Conservation (phyloP, 2,113 vertebrate species). For the Onychorhynchus coronatus region DNA sequence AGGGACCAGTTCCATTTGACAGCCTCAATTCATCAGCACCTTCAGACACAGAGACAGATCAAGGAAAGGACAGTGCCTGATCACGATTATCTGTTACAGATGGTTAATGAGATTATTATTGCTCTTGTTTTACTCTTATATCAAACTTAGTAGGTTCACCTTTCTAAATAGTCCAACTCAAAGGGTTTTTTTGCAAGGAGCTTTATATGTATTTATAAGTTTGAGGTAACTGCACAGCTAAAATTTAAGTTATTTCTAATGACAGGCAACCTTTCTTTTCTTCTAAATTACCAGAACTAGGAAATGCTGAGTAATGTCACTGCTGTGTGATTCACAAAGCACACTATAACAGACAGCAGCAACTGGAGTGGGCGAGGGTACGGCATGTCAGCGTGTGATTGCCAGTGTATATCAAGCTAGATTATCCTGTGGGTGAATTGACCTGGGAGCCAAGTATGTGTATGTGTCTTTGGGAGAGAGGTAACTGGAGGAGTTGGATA, state of each 20-base stretch:
- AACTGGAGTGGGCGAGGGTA: neutral
- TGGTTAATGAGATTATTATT: neutral
- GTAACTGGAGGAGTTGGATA: neutral
- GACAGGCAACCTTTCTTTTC: neutral
- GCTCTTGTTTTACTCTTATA: neutral
- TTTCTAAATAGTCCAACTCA: neutral
- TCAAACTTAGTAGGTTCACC: neutral
- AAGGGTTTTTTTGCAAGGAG: neutral
- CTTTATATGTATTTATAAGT: neutral
- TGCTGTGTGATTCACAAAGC: neutral
- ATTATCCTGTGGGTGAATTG: neutral
- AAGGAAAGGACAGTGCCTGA: neutral
- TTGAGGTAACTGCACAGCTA: neutral
- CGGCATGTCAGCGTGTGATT: neutral
- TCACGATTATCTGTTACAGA: neutral
- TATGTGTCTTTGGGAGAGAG: neutral
- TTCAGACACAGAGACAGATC: neutral
- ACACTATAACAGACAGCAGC: neutral
- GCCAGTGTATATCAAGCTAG: neutral
- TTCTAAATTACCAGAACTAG: neutral
- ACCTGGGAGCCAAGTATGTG: neutral
- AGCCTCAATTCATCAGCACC: constrained; percentile 63
- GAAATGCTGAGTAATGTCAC: neutral
- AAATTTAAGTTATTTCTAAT: neutral
- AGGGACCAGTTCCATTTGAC: constrained; percentile 2